A percentile compares a stretch with the other conserved stretches of the same genome.
Evolutionary conservation across 92 coral and sea anemone species (phyloP).

Genomic region (Epizoanthus ramosus): DNA sequence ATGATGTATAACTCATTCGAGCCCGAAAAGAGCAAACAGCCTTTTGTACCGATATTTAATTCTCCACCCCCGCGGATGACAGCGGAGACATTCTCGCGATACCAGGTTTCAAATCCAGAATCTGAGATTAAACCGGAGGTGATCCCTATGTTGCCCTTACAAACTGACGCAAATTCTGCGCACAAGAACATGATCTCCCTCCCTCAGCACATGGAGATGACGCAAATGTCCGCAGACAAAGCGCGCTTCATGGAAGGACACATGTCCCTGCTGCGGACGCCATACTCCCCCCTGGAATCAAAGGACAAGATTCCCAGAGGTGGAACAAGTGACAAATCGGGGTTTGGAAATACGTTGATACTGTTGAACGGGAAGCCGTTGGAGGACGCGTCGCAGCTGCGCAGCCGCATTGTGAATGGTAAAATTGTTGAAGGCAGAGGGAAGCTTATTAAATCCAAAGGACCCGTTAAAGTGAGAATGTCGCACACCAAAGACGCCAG

Average conservation of each 20-base stretch:
- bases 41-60: not conserved
- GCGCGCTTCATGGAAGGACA: conserved; percentile 79
- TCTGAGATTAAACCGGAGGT: conserved; percentile 46
- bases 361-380: conserved; percentile 91
- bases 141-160: conserved; percentile 27
- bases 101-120: conserved; percentile 46
- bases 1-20: not conserved
- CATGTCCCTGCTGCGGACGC: conserved; percentile 59
- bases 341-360: conserved; percentile 71
- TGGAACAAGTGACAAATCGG: conserved; percentile 37
- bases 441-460: conserved; percentile 89
- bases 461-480: conserved; percentile 82
- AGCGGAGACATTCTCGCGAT: conserved; percentile 49
- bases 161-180: conserved; percentile 15
- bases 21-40: not conserved
- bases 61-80: not conserved
- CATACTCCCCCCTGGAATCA: conserved; percentile 56
- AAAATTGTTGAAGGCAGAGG: conserved; percentile 83
- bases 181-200: conserved; percentile 14
- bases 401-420: conserved; percentile 86
- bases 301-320: conserved; percentile 78
- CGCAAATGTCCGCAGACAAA: conserved; percentile 72
- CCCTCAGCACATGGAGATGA: conserved; percentile 52
- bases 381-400: conserved; percentile 81
- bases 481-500: conserved; percentile 86